Evolutionary conservation across 2,888 invertebrate genomes (phyloP).

Genomic region (Apantesis nais): DNA sequence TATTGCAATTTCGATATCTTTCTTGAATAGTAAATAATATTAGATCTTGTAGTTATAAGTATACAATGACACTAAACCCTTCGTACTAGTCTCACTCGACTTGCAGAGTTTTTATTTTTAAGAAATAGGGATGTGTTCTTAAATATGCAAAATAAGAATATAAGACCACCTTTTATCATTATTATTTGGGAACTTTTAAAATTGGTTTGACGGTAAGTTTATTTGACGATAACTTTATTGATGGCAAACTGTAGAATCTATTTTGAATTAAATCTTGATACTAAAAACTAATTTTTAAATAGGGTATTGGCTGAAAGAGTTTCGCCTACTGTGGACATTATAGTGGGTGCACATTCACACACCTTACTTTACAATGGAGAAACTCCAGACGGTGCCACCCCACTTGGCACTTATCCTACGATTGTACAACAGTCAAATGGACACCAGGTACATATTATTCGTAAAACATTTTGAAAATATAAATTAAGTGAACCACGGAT

Average conservation of each 20-base stretch:
- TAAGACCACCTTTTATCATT: neutral
- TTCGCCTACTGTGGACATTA: constrained; percentile 90
- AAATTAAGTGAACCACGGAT: neutral
- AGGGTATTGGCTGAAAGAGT: constrained; percentile 87
- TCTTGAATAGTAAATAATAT: neutral
- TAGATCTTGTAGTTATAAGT: neutral
- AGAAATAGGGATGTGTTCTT: too few relatives aligned
- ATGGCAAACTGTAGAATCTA: neutral
- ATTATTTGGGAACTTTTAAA: neutral
- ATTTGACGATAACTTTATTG: neutral
- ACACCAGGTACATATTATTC: constrained; percentile 63
- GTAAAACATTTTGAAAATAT: neutral
- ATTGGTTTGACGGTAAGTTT: neutral
- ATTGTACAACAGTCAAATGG: constrained; percentile 85
- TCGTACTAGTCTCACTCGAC: too few relatives aligned
- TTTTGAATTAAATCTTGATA: neutral
- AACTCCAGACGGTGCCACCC: constrained; percentile 84
- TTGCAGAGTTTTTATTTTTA: too few relatives aligned
- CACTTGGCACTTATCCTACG: constrained; percentile 89
- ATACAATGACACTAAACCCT: too few relatives aligned
- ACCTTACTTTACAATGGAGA: constrained; percentile 89
- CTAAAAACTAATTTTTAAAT: neutral
- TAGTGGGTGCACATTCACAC: constrained; percentile 95
- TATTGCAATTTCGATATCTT: neutral
- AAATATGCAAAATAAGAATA: neutral